phyloP scores from a whole-genome alignment of 2,888 invertebrate genomes.

The Drosophila recens region DNA sequence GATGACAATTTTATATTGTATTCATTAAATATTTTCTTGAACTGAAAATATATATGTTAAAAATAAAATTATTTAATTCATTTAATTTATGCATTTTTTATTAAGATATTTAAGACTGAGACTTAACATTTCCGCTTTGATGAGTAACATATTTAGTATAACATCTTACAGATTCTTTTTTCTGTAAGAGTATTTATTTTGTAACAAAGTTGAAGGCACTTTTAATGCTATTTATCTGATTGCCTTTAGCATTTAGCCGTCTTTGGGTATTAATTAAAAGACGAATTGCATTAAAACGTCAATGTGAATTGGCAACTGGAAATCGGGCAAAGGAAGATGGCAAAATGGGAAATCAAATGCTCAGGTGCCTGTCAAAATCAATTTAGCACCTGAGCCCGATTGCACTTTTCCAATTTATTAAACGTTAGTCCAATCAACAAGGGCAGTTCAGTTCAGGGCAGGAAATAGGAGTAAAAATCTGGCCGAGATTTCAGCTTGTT shows the following conservation, averaged over 20 bases:
- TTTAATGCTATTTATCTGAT: slow-evolving; percentile 26
- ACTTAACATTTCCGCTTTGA: too few relatives aligned
- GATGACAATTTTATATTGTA: too few relatives aligned
- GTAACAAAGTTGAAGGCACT: background rate
- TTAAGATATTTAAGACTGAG: too few relatives aligned
- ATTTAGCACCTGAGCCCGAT: slow-evolving; percentile 59
- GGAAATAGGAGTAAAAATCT: slow-evolving; percentile 5
- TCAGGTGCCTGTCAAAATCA: slow-evolving; percentile 64
- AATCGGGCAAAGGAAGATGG: slow-evolving; percentile 17
- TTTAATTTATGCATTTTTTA: too few relatives aligned
- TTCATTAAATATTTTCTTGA: too few relatives aligned
- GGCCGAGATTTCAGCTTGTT: slow-evolving; percentile 40
- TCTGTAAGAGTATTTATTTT: background rate
- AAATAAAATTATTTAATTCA: too few relatives aligned
- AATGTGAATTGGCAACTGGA: slow-evolving; percentile 24
- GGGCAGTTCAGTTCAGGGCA: background rate
- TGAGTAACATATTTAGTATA: too few relatives aligned
- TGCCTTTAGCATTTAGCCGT: slow-evolving; percentile 32
- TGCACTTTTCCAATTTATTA: slow-evolving; percentile 60
- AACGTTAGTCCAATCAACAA: slow-evolving; percentile 26
- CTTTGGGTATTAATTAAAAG: slow-evolving; percentile 68
- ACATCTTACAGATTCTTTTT: too few relatives aligned
- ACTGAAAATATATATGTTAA: too few relatives aligned
- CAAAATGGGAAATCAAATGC: slow-evolving; percentile 52
- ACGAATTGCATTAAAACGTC: slow-evolving; percentile 67